Evolutionary conservation across 2,113 vertebrate species (phyloP), one percentile per base, ranked within the genome.

Genomic region (Chionodraco myersi): DNA sequence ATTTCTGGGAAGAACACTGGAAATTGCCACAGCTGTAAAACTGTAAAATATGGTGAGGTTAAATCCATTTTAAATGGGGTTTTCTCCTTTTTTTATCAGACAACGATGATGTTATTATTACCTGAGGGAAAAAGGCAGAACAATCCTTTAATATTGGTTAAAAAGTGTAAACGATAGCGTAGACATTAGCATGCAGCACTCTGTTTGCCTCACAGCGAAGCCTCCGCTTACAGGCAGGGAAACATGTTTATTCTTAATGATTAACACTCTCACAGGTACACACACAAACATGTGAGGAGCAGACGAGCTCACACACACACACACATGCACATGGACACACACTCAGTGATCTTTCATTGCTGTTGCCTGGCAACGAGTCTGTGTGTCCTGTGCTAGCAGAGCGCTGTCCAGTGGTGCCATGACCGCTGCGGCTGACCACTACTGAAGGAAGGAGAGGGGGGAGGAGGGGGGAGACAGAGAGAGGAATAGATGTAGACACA

Each of bases 281-380:
- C 89, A 88, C 87, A 76, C 77, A 64, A 54, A 84, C 79, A 83
- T 67, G 49, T 10, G 53, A 84, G 78, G 62, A 16, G 62, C 64
- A 74, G 30, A 79, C 83, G 34, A 30, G 44, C 79, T 59, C 82
- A 73, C 68, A 61, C 69, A 65, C 48, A 75, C 63, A 73, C 59
- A 48, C 56, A 9, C 52, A 9, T 12, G 72, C 63, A 65, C 21
- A 44, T 60, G 48, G 70, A 77, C 81, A 75, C 84, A 88, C 77
- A 86, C 86, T 86, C 75, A 83, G 72, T 87, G 83, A 92, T 94
- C 93, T 93, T 92, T 94, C 91, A 90, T 80, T 92, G 93, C 93
- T 95, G 95, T 96, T 96, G 94, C 95, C 91, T 94, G 92, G 94
- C 95, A 95, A 95, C 94, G 59, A 77, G 92, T 88, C 89, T 89